A percentile compares a stretch with the other conserved stretches of the same genome.
These are phyloP conservation scores for Arge pagana DNA, from an alignment of 2,888 invertebrate genomes.

Conservation along the genomic window DNA sequence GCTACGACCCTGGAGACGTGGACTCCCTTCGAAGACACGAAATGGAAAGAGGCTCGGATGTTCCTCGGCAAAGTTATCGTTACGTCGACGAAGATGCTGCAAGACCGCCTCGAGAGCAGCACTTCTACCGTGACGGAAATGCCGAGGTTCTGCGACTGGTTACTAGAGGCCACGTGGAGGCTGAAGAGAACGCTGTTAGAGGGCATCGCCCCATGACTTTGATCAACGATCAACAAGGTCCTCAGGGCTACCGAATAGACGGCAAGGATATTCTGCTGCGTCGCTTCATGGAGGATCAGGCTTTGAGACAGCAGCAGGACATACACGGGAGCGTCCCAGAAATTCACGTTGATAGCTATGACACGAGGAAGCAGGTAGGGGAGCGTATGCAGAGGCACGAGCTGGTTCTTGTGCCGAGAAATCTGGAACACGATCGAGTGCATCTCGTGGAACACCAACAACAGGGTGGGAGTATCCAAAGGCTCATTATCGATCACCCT, in stretches of 20 bases:
- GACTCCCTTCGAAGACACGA: slow-evolving; percentile 79
- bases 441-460: slow-evolving; percentile 44
- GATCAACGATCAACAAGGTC: slow-evolving; percentile 63
- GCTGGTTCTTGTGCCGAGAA: slow-evolving; percentile 45
- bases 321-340: slow-evolving; percentile 35
- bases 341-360: slow-evolving; percentile 40
- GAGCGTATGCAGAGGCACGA: slow-evolving; percentile 35
- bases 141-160: slow-evolving; percentile 81
- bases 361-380: slow-evolving; percentile 34
- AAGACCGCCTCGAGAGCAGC: slow-evolving; percentile 68
- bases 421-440: slow-evolving; percentile 41
- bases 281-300: slow-evolving; percentile 80
- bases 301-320: slow-evolving; percentile 43
- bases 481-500: slow-evolving; percentile 43
- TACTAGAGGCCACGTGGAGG: slow-evolving; percentile 73
- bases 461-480: slow-evolving; percentile 42
- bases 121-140: slow-evolving; percentile 83
- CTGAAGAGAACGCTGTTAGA: slow-evolving; percentile 64
- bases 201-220: slow-evolving; percentile 63
- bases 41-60: slow-evolving; percentile 76
- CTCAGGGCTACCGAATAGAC: slow-evolving; percentile 69
- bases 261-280: slow-evolving; percentile 85
- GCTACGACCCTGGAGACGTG: slow-evolving; percentile 65
- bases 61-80: slow-evolving; percentile 49
- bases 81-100: slow-evolving; percentile 55